Conservation (phyloP, 1,140 invertebrate species). For the Coelopa frigida region DNA sequence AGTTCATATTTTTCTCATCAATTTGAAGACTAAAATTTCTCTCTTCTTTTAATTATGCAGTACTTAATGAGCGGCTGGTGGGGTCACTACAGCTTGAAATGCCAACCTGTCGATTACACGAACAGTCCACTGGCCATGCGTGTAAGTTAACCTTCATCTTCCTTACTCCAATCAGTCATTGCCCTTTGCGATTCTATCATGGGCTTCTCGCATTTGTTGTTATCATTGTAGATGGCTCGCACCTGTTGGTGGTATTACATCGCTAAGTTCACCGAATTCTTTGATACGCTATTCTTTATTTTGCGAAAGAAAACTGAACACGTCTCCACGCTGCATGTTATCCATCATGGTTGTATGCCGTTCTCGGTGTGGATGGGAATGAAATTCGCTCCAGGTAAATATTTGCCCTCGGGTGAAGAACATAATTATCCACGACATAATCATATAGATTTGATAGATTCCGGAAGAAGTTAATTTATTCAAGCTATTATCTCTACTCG, state of each 20-base stretch:
- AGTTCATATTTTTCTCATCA: constrained; percentile 23
- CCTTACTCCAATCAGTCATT: neutral
- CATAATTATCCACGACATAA: neutral
- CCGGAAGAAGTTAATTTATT: no score
- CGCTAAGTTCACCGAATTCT: constrained; percentile 94
- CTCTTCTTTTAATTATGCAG: constrained; percentile 49
- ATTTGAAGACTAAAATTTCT: constrained; percentile 4
- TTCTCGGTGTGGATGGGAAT: constrained; percentile 90
- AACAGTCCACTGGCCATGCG: constrained; percentile 72
- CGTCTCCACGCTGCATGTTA: constrained; percentile 87
- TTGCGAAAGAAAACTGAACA: constrained; percentile 87
- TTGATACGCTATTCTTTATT: constrained; percentile 92
- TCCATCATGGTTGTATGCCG: constrained; percentile 94
- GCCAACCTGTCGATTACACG: constrained; percentile 91
- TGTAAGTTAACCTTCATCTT: constrained; percentile 52
- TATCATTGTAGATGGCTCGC: constrained; percentile 66
- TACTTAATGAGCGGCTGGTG: constrained; percentile 80
- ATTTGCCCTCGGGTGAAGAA: neutral
- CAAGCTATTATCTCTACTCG: no score
- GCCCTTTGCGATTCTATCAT: neutral
- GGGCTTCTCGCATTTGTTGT: constrained; percentile 14
- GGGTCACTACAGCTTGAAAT: constrained; percentile 82
- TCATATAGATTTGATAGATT: neutral
- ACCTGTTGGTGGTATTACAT: constrained; percentile 98
- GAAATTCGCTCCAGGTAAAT: constrained; percentile 82